phyloP scores from a whole-genome alignment of 2,113 vertebrate species.

The Sula dactylatra region DNA sequence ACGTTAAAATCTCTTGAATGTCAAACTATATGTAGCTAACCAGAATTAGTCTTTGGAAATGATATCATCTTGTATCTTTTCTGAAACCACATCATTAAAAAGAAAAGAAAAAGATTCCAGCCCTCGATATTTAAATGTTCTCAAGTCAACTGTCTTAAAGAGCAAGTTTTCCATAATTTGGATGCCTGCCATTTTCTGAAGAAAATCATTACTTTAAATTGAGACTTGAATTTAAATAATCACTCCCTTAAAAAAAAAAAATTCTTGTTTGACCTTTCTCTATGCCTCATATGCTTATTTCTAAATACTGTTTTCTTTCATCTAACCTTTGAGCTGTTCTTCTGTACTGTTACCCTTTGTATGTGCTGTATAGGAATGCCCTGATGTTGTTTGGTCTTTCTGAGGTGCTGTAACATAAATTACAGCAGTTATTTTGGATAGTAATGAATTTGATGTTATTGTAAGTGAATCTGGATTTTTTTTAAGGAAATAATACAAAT shows the following conservation, averaged over 20 bases:
- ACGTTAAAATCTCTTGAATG: constrained; percentile 44
- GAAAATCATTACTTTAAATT: constrained; percentile 1
- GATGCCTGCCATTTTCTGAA: constrained; percentile 7
- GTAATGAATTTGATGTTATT: neutral
- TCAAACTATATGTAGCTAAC: constrained; percentile 10
- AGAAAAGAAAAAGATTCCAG: constrained; percentile 20
- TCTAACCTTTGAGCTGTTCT: neutral
- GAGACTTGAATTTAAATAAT: neutral
- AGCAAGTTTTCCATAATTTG: constrained; percentile 30
- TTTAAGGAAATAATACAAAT: neutral
- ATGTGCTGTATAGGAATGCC: neutral
- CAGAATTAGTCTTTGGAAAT: constrained; percentile 1
- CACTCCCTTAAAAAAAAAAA: neutral
- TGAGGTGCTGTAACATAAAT: neutral
- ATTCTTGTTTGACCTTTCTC: neutral
- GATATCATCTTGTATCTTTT: constrained; percentile 10
- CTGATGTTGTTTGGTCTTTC: neutral
- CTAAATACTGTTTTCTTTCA: neutral
- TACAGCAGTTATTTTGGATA: neutral
- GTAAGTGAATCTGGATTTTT: neutral
- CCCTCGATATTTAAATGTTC: constrained; percentile 27
- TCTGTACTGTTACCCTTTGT: neutral
- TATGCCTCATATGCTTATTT: neutral
- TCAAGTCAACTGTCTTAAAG: constrained; percentile 5
- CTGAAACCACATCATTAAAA: constrained; percentile 8